A percentile compares a stretch with the other conserved stretches of the same genome.
Conservation (phyloP, 2,888 invertebrate genomes). For the Dryadula phaetusa region DNA sequence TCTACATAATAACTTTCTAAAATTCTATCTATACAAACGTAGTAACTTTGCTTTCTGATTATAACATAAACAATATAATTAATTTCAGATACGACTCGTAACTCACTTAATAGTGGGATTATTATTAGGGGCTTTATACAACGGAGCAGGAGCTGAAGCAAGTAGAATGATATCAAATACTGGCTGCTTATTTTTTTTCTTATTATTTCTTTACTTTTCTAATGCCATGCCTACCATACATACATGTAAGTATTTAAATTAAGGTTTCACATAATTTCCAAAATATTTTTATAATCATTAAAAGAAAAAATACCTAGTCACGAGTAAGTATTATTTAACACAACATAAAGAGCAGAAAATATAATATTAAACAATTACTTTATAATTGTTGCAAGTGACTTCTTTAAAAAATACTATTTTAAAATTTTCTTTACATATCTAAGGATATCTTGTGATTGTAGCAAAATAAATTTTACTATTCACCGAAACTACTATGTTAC, state of each 20-base stretch:
- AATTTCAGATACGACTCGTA: conserved; percentile 72
- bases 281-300: no score
- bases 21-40: background rate
- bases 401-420: no score
- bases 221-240: conserved; percentile 87
- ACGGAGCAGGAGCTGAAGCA: conserved; percentile 84
- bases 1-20: no score
- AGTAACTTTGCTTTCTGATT: background rate
- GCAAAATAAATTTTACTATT: no score
- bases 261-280: background rate
- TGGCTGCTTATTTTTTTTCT: conserved; percentile 84
- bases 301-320: no score
- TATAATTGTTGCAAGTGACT: no score
- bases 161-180: conserved; percentile 82
- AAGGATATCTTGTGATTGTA: no score
- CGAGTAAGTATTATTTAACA: no score
- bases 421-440: no score
- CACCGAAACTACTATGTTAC: no score
- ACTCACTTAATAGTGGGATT: conserved; percentile 83
- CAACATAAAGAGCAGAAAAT: no score
- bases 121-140: conserved; percentile 83
- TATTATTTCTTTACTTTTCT: conserved; percentile 85
- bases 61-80: background rate
- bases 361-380: no score
- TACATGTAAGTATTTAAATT: conserved; percentile 81